These are phyloP conservation scores for Pseudolaguvia tuberculata DNA, from an alignment of 2,113 vertebrate species.

Conservation along the genomic window DNA sequence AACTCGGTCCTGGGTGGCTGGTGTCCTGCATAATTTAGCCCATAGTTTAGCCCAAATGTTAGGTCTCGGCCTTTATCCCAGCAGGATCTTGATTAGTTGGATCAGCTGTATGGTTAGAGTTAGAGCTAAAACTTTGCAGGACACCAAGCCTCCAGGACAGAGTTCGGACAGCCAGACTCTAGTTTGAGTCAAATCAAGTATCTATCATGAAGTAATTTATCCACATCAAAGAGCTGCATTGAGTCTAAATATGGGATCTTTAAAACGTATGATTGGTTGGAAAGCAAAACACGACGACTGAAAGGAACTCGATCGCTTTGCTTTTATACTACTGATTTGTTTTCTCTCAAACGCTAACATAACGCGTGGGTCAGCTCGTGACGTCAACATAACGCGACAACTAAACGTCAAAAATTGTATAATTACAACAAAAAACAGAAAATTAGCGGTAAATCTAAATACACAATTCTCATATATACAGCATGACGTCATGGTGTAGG, in stretches of 20 bases:
- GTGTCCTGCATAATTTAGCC: no score
- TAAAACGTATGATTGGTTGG: no score
- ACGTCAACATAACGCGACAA: not conserved
- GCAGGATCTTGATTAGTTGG: no score
- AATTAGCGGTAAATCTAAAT: not conserved
- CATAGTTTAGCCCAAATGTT: no score
- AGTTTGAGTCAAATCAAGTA: not conserved
- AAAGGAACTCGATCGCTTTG: not conserved
- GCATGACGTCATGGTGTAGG: not conserved
- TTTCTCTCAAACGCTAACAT: not conserved
- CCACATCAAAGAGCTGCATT: not conserved
- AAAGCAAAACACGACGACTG: no score
- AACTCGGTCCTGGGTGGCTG: no score
- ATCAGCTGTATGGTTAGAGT: no score
- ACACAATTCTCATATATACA: not conserved
- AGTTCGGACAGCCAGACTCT: not conserved
- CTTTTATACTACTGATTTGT: not conserved
- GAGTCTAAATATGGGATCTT: no score
- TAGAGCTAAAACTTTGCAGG: no score
- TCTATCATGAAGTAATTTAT: not conserved
- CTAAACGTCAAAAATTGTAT: not conserved
- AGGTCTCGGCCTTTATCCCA: no score
- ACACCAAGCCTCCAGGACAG: no score
- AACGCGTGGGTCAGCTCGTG: no score
- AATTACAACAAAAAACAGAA: not conserved